Percentiles rank a stretch among this genome's conserved stretches.
phyloP scores from a whole-genome alignment of 1,140 invertebrate species.

The Drosophila dunni region DNA sequence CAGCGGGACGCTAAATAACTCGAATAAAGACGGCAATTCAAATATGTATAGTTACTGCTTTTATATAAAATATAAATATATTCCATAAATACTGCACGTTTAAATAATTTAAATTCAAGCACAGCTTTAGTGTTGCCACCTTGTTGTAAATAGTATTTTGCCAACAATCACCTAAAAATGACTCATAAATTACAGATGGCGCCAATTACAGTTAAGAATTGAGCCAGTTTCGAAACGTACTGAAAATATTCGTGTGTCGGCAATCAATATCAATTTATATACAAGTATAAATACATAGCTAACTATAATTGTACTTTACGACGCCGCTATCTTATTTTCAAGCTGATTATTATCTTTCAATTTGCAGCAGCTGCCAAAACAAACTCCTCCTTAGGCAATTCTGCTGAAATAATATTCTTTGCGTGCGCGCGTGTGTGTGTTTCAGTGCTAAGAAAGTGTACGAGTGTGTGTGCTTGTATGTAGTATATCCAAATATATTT shows the following conservation, averaged over 20 bases:
- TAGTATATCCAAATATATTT: slow-evolving; percentile 26
- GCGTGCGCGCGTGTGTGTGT: slow-evolving; percentile 9
- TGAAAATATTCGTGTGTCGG: background rate
- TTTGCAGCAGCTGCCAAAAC: slow-evolving; percentile 75
- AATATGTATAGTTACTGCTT: background rate
- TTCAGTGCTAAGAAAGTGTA: background rate
- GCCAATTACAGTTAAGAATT: background rate
- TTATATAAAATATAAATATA: background rate
- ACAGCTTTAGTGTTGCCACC: slow-evolving; percentile 15
- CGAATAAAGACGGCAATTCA: background rate
- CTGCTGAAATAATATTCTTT: slow-evolving; percentile 25
- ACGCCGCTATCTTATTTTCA: slow-evolving; percentile 41
- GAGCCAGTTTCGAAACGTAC: background rate
- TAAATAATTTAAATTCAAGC: background rate
- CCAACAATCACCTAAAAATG: slow-evolving; percentile 7
- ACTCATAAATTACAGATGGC: background rate
- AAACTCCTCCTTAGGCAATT: slow-evolving; percentile 52
- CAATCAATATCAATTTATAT: background rate
- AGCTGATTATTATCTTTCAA: slow-evolving; percentile 75
- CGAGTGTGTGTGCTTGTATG: background rate
- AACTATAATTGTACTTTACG: slow-evolving; percentile 28
- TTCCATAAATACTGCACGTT: background rate
- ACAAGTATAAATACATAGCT: background rate
- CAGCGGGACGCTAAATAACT: slow-evolving; percentile 47
- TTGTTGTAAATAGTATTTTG: background rate